Percentiles rank a stretch among this genome's conserved stretches.
Evolutionary conservation across 2,888 invertebrate species (phyloP).

Genomic region (Polietes domitor): DNA sequence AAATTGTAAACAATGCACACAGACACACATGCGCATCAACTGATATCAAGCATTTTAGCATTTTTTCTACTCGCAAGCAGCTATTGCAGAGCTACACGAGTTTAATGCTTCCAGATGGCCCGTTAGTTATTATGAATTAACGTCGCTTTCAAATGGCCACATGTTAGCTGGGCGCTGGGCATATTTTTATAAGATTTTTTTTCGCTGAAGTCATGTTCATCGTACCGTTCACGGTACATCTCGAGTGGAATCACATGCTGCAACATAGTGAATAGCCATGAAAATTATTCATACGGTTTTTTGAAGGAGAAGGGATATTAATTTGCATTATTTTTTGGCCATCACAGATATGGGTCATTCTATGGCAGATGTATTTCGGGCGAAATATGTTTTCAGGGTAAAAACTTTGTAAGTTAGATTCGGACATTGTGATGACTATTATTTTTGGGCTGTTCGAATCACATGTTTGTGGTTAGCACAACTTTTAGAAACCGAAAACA

Average conservation of each 20-base stretch:
- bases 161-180: neutral
- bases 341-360: slow-evolving; percentile 5
- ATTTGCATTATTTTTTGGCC: neutral
- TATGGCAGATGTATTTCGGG: neutral
- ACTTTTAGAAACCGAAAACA: no score
- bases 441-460: no score
- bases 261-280: slow-evolving; percentile 11
- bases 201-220: neutral
- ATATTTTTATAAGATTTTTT: slow-evolving; percentile 2
- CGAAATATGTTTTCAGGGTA: no score
- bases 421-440: no score
- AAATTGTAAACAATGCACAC: slow-evolving; percentile 42
- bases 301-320: neutral
- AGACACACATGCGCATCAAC: neutral
- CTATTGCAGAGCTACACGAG: neutral
- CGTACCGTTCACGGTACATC: no score
- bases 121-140: slow-evolving; percentile 6
- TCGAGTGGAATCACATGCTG: neutral
- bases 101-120: slow-evolving; percentile 13
- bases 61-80: neutral
- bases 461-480: no score
- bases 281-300: neutral
- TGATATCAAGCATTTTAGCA: neutral
- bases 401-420: no score
- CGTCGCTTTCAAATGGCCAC: neutral